phyloP scores from a whole-genome alignment of 2,888 invertebrate species.

The Pyrrhia umbra region DNA sequence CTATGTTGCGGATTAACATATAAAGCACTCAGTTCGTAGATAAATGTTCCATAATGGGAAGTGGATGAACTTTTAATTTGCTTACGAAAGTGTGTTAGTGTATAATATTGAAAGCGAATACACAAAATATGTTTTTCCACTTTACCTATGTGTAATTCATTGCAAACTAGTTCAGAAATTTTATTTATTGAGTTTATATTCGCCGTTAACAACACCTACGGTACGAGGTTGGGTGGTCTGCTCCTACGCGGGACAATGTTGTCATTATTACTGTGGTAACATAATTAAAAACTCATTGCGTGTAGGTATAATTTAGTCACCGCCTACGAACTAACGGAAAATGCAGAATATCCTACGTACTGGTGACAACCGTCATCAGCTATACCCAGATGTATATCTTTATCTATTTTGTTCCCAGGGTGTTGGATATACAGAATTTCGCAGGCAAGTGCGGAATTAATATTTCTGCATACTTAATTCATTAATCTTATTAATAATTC shows the following conservation, averaged over 20 bases:
- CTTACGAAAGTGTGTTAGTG: too few relatives aligned
- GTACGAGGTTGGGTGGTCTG: conserved; percentile 39
- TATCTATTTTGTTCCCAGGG: too few relatives aligned
- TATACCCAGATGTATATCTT: too few relatives aligned
- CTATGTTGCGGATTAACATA: too few relatives aligned
- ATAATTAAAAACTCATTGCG: conserved; percentile 49
- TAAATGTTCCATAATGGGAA: too few relatives aligned
- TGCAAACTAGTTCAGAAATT: background rate
- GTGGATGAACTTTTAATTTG: too few relatives aligned
- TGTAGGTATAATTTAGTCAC: conserved; percentile 6
- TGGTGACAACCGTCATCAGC: background rate
- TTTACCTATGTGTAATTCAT: too few relatives aligned
- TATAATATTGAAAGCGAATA: background rate
- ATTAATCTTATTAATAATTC: too few relatives aligned
- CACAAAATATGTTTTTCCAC: background rate
- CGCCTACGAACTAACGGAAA: conserved; percentile 7
- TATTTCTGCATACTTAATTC: too few relatives aligned
- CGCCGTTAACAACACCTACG: conserved; percentile 30
- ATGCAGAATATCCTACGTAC: background rate
- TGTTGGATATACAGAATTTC: too few relatives aligned
- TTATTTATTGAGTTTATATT: conserved; percentile 7
- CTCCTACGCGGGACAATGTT: conserved; percentile 46
- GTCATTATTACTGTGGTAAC: conserved; percentile 53
- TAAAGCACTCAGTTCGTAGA: too few relatives aligned
- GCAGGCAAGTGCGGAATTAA: too few relatives aligned